Base-by-base conservation (phyloP, 35 echinoderm and acorn worm genomes). In the Lytechinus variegatus region DNA sequence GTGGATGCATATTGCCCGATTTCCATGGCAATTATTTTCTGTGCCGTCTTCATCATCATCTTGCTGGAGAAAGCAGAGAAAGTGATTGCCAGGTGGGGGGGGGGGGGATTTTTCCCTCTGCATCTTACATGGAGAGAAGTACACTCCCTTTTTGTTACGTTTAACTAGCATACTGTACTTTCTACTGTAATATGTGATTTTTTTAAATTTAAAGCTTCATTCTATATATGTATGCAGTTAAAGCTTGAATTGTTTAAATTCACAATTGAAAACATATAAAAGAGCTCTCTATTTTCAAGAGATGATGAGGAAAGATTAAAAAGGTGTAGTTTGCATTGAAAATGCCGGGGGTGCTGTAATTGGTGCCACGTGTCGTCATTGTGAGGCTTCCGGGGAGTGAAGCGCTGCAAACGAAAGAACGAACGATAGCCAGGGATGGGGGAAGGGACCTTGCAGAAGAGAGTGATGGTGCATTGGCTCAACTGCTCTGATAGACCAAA, bases 21-120 rank as follows among this genome's bases (percentile, higher is more conserved):
- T 79, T 79, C 66, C 66, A 79, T 79, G 66, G 66, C 66, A n/a
- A 79, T 79, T 79, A 79, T 79, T 79, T 16, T 79, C 24, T 79
- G 66, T 79, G 66, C 33, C 33, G 2, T 44, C 33, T 44, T 44
- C 33, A 44, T 44, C 57, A 9, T 60, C 16, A 9, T 60, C 57
- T 60, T 16, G 16, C 57, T 10, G 57, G 6, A 44, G 33, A 44
- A 44, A 44, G 33, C 8, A 58, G 56, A 79, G 66, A 24, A 79
- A 79, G 66, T 79, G n/a, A 79, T 79, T 79, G n/a, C 33, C 33
- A 2, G 33, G 33, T 44, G 33, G 33, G 33, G 33, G 33, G 33
- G 33, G 33, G 33, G 33, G 33, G 2, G 33, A 44, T 44, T 44
- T 44, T 44, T 44, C 33, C 33, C 33, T 44, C 33, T 44, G 33